Evolutionary conservation across 2,113 vertebrate genomes (phyloP), one percentile per base, ranked within the genome.

Genomic region (Canis aureus): DNA sequence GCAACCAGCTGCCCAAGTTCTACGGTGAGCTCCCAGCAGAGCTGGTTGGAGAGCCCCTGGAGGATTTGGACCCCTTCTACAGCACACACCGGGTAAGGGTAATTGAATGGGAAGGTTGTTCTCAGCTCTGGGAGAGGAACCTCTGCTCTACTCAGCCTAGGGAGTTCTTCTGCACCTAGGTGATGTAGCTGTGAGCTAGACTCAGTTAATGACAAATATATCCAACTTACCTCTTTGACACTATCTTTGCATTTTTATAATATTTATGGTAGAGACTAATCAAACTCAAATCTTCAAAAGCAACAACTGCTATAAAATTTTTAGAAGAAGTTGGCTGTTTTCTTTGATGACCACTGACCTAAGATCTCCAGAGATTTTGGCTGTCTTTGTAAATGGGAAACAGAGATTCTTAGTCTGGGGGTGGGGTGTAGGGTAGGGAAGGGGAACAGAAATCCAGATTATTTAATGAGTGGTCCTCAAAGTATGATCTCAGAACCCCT

Each of bases 41-140:
- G 57, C 99, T 99, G 93, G 98, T 99, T 20, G 99, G 99, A 84
- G 99, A 99, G 91, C 99, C 99, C 0, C 98, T 99, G 98, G 99
- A 99, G 87, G 99, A 99, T 82, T 98, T 99, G 0, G 99, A 99
- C 95, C 99, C 99, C 0, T 99, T 99, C 98, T 99, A 99, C 98
- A 99, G 98, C 97, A 99, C 99, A 97, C 94, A 96, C 62, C 71
- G 94, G 98, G 98, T 98, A 98, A 98, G 98, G 53, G 53, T 81
- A 17, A 6, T 76, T 3, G 3, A 10, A 3, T 0, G 38, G 59
- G 17, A 57, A 3, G 3, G 53, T 62, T 49, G 3, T 22, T 38
- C 20, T 83, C 51, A 3, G 60, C 79, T 82, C 53, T 76, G 35
- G 13, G 27, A 32, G 27, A 84, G 53, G 25, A 71, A 27, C 35